These are phyloP conservation scores for Dyspetes luteomarginatus DNA, from an alignment of 2,888 invertebrate genomes.

Conservation along the genomic window DNA sequence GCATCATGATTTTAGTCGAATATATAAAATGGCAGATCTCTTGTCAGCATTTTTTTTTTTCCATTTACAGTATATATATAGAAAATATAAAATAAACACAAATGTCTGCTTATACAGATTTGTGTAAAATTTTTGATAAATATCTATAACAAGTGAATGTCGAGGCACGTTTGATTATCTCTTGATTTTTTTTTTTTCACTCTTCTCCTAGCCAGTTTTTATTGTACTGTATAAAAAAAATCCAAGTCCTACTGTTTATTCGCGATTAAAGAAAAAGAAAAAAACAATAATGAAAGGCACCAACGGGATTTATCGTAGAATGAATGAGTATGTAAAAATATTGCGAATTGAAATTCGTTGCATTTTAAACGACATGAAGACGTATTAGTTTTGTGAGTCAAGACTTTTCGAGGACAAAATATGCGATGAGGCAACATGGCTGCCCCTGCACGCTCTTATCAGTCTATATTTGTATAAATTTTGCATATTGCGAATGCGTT, in stretches of 20 bases:
- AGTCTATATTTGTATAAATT: no score
- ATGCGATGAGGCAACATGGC: background rate
- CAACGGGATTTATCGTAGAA: constrained; percentile 33
- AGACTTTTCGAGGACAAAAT: constrained; percentile 26
- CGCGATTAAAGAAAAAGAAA: no score
- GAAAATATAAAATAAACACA: constrained; percentile 52
- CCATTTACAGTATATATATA: constrained; percentile 27
- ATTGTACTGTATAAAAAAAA: no score
- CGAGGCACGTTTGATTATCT: constrained; percentile 50
- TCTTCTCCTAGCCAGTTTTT: constrained; percentile 10
- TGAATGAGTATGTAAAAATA: constrained; percentile 16
- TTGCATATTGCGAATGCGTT: background rate
- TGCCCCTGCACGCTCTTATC: no score
- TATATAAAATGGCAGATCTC: constrained; percentile 62
- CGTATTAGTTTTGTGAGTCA: constrained; percentile 41
- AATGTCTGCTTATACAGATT: constrained; percentile 36
- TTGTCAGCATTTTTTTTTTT: constrained; percentile 51
- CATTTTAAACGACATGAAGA: background rate
- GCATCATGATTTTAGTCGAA: constrained; percentile 50
- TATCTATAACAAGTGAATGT: constrained; percentile 44
- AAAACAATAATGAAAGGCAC: constrained; percentile 51
- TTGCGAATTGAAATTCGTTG: constrained; percentile 13
- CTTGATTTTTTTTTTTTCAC: background rate
- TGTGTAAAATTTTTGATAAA: constrained; percentile 48
- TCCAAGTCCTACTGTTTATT: constrained; percentile 35